phyloP scores from a whole-genome alignment of 35 echinoderm and acorn worm genomes.

The Apostichopus japonicus region DNA sequence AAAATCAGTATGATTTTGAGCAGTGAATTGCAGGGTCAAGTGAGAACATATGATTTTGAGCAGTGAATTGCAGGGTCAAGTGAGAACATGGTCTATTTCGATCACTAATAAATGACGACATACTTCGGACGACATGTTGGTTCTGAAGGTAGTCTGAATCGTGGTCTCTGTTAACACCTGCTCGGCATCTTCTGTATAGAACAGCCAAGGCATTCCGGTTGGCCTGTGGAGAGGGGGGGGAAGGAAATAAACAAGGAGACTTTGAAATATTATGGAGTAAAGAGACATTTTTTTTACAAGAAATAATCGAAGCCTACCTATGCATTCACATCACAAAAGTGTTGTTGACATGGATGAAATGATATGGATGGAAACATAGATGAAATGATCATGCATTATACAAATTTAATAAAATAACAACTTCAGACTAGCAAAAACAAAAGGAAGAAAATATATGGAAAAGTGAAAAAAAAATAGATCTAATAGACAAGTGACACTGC shows the following conservation, averaged over 20 bases:
- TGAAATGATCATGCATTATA: no score
- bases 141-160: constrained; percentile 68
- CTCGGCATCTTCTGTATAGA: constrained; percentile 58
- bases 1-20: neutral
- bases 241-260: neutral
- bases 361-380: no score
- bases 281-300: constrained; percentile 16
- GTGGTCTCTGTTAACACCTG: constrained; percentile 59
- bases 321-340: constrained; percentile 9
- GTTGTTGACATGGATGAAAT: neutral
- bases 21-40: neutral
- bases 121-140: constrained; percentile 65
- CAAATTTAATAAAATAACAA: no score
- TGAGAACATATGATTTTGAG: neutral
- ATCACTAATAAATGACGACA: neutral
- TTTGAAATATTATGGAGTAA: neutral
- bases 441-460: no score
- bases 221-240: constrained; percentile 57
- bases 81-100: no score
- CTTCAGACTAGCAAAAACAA: no score
- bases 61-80: neutral
- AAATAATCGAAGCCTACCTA: neutral
- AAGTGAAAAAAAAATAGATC: no score
- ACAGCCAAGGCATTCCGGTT: constrained; percentile 80
- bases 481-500: no score